Evolutionary conservation across 2,113 vertebrate species (phyloP), one percentile per base, ranked within the genome.

Genomic region (Thamnaconus septentrionalis): DNA sequence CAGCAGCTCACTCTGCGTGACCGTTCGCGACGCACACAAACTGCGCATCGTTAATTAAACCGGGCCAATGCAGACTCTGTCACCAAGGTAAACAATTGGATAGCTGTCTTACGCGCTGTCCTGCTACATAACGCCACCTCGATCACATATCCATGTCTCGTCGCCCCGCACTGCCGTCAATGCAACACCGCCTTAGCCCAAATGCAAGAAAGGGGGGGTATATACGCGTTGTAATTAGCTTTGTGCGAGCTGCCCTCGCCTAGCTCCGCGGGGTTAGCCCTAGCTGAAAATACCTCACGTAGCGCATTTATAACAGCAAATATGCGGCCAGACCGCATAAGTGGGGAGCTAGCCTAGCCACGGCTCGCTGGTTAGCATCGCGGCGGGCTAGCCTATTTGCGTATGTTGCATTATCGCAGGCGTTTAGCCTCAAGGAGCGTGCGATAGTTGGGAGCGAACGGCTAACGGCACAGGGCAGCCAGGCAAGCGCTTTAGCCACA

Each of bases 191-290:
- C 18, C 18, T 31, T 31, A 31, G 18, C 18, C 18, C 18, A 31
- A 31, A 31, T 31, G 18, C 18, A 31, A 31, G 18, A 31, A 31
- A 2, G 18, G 18, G 18, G 18, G 18, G 18, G 18, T 31, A 31
- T 31, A 68, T 82, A 78, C 80, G 83, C 78, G 85, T 52, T 65
- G 68, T 79, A 84, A 69, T 85, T 78, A 87, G 82, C 84, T 64
- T 45, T 43, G 73, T 53, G 39, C 50, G 31, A 31, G 71, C 66
- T 73, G 69, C 54, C 10, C 11, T 64, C 3, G 60, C 46, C 59
- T 77, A 82, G 83, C 82, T 46, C 1, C 8, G 65, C 8, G 4
- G 9, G 55, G 54, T 70, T 82, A 83, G 73, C 80, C 8, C 71
- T 83, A 82, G 77, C 75, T 49, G 8, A 60, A 31, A 65, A 74